Conservation (phyloP, 2,113 vertebrate genomes). For the Tilapia sparmanii region DNA sequence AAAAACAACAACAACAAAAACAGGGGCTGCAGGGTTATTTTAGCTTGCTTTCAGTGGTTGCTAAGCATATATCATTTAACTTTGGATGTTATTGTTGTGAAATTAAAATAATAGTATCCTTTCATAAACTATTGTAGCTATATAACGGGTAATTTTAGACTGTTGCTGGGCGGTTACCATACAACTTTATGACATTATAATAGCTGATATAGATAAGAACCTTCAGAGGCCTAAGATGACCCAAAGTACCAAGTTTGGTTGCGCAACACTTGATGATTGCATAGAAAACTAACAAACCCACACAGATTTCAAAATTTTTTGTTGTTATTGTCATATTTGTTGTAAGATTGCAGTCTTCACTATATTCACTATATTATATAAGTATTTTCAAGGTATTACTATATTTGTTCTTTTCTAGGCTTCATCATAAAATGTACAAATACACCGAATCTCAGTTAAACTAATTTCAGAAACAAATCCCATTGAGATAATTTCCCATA, state of each 20-base stretch:
- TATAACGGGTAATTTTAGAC: fast-evolving
- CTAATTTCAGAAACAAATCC: neutral
- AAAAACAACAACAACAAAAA: neutral
- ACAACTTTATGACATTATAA: neutral
- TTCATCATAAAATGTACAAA: neutral
- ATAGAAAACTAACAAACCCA: neutral
- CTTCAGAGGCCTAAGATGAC: neutral
- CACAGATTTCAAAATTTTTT: neutral
- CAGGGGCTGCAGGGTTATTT: neutral
- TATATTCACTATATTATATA: neutral
- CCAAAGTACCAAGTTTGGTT: neutral
- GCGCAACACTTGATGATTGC: neutral
- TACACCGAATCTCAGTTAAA: neutral
- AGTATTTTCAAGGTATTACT: neutral
- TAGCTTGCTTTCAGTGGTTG: neutral
- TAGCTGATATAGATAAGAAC: fast-evolving
- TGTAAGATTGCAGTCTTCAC: neutral
- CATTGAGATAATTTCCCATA: neutral
- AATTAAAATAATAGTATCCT: neutral
- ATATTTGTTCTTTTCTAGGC: neutral
- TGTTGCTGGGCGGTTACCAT: fast-evolving
- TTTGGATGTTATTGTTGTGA: neutral
- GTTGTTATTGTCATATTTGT: neutral
- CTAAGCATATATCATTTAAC: neutral
- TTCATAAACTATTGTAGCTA: neutral